Conservation (phyloP, 2,888 invertebrate species). For the Parascotia fuliginaria region DNA sequence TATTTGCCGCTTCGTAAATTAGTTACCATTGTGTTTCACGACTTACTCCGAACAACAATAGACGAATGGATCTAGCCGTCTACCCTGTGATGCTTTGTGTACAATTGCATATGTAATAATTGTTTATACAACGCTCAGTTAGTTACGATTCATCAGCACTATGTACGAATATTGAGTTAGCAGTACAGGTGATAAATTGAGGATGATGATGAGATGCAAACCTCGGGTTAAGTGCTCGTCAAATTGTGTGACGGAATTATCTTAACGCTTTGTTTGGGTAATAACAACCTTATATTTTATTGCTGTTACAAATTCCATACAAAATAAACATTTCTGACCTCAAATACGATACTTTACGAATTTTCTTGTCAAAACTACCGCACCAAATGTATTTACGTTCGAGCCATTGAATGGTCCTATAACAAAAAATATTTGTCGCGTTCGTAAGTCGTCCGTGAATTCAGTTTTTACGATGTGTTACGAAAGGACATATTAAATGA, state of each 20-base stretch:
- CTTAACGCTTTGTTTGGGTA: constrained; percentile 10
- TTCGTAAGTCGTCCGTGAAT: constrained; percentile 53
- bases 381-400: constrained; percentile 12
- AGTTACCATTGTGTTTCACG: constrained; percentile 53
- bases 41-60: constrained; percentile 39
- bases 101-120: constrained; percentile 31
- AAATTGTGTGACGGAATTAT: constrained; percentile 17
- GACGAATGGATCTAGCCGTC: constrained; percentile 29
- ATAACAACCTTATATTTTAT: constrained; percentile 12
- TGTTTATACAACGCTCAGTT: constrained; percentile 28
- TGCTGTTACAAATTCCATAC: constrained; percentile 1
- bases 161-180: constrained; percentile 10
- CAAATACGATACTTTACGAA: constrained; percentile 8
- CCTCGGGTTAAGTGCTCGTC: constrained; percentile 14
- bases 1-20: constrained; percentile 57
- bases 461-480: constrained; percentile 61
- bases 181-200: constrained; percentile 9
- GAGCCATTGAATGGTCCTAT: constrained; percentile 27
- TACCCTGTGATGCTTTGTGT: constrained; percentile 39
- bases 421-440: constrained; percentile 44
- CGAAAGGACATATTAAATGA: constrained; percentile 73
- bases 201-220: constrained; percentile 5
- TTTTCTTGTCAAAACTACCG: constrained; percentile 7
- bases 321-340: neutral
- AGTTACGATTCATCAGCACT: constrained; percentile 24